phyloP scores from a whole-genome alignment of 2,113 vertebrate genomes.

The Pterocles gutturalis region DNA sequence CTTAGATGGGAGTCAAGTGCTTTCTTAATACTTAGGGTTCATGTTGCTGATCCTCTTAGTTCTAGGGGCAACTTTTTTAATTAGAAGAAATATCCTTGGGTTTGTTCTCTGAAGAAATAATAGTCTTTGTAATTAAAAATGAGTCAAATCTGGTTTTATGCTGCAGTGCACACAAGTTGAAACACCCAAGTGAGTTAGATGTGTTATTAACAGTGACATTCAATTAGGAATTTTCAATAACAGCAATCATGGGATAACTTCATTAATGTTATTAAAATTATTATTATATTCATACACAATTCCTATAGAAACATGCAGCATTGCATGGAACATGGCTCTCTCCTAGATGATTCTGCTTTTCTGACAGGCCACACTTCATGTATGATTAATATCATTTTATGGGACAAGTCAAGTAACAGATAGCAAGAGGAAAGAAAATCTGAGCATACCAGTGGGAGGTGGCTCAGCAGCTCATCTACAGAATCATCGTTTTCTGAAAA shows the following conservation, averaged over 20 bases:
- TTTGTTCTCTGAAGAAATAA: conserved; percentile 37
- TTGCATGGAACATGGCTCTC: neutral
- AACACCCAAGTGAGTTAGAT: neutral
- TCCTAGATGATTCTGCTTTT: neutral
- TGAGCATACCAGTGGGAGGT: conserved; percentile 84
- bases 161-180: neutral
- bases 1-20: neutral
- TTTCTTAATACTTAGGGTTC: neutral
- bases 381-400: neutral
- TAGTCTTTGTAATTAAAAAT: conserved; percentile 43
- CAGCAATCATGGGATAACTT: neutral
- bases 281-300: neutral
- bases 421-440: neutral
- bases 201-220: neutral
- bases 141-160: neutral
- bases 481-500: conserved; percentile 87
- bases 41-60: neutral
- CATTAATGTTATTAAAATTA: conserved; percentile 1
- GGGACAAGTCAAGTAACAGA: neutral
- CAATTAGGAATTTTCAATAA: conserved; percentile 39
- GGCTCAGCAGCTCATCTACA: conserved; percentile 84
- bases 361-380: neutral
- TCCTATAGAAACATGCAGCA: neutral
- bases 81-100: conserved; percentile 9
- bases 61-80: neutral